These are phyloP conservation scores for Patagioenas fasciata DNA, from an alignment of 2,113 vertebrate species.

Conservation along the genomic window DNA sequence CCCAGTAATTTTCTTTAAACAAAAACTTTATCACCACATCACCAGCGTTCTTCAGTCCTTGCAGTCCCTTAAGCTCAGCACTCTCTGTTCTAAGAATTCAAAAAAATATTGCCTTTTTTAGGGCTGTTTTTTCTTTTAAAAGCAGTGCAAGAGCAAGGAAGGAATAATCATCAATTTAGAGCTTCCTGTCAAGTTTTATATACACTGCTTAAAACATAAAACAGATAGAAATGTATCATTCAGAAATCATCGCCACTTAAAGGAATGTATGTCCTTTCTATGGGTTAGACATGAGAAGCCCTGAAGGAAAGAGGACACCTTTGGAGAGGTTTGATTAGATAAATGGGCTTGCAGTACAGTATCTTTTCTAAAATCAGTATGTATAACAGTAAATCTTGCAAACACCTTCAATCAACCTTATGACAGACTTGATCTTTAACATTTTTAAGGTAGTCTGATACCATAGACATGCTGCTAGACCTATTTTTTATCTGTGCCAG, in stretches of 20 bases:
- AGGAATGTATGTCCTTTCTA: not conserved
- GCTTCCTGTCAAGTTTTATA: not conserved
- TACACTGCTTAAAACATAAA: not conserved
- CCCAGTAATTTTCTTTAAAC: not conserved
- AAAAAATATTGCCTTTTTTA: not conserved
- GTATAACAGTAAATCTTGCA: not conserved
- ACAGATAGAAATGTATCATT: not conserved
- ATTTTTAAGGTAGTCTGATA: not conserved
- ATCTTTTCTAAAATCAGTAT: not conserved
- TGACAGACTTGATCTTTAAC: not conserved
- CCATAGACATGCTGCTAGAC: not conserved
- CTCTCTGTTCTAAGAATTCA: not conserved
- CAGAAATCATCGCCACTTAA: constrained; percentile 13
- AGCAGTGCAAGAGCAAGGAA: not conserved
- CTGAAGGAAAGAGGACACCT: not conserved
- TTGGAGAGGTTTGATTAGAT: not conserved
- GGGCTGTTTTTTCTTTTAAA: not conserved
- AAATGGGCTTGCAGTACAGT: not conserved
- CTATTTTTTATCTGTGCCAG: not conserved
- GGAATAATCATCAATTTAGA: not conserved
- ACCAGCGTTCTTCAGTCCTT: not conserved
- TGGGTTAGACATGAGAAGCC: not conserved
- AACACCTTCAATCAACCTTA: not conserved
- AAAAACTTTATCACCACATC: not conserved
- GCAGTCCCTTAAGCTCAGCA: not conserved